Percentiles rank a stretch among this genome's conserved stretches.
Conservation (phyloP, 2,113 vertebrate genomes). For the Plectropomus leopardus region DNA sequence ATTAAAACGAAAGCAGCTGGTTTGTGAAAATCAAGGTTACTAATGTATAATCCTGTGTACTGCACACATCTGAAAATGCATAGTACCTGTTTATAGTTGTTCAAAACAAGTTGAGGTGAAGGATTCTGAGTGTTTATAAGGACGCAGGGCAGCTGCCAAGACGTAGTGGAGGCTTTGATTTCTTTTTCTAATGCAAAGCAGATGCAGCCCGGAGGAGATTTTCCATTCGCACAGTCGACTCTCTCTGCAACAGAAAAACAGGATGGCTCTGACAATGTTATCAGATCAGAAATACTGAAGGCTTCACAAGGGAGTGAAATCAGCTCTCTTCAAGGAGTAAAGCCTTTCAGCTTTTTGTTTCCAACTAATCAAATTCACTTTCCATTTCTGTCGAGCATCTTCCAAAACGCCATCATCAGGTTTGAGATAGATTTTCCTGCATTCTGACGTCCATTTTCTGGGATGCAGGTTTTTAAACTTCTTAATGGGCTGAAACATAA, state of each 20-base stretch:
- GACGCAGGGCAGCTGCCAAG: not conserved
- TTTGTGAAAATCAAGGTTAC: not conserved
- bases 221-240: not conserved
- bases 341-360: not conserved
- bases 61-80: not conserved
- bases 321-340: not conserved
- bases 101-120: not conserved
- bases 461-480: not conserved
- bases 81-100: not conserved
- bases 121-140: not conserved
- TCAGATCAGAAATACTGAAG: not conserved
- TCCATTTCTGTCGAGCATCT: constrained; percentile 1
- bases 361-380: constrained; percentile 8
- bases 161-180: constrained; percentile 9
- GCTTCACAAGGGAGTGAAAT: not conserved
- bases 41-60: not conserved
- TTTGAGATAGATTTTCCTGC: not conserved
- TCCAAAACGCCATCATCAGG: not conserved
- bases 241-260: not conserved
- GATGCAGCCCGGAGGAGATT: constrained; percentile 18
- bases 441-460: not conserved
- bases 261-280: not conserved
- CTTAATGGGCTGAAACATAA: not conserved
- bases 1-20: not conserved
- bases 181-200: constrained; percentile 25